Conservation (phyloP, 1,140 invertebrate genomes). For the Drosophila truncata region DNA sequence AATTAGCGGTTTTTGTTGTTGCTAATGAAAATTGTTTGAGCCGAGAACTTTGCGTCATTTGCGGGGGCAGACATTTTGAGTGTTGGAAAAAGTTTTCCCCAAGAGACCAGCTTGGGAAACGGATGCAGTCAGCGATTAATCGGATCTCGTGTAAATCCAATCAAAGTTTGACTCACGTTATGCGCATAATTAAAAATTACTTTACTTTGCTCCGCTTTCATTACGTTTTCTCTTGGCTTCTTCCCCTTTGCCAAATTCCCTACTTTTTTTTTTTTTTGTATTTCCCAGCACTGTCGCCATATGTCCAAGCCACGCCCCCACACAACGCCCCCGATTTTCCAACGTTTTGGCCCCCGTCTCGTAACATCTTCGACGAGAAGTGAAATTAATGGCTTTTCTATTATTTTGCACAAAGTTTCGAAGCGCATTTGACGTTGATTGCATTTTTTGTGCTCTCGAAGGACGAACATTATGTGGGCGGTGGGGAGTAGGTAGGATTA, state of each 20-base stretch:
- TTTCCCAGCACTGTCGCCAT: slow-evolving; percentile 34
- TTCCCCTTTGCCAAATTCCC: not conserved
- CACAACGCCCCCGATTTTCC: slow-evolving; percentile 2
- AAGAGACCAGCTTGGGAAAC: slow-evolving; percentile 21
- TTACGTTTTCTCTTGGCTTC: not conserved
- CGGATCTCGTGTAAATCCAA: slow-evolving; percentile 64
- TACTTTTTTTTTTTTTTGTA: not conserved
- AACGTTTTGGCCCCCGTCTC: slow-evolving; percentile 22
- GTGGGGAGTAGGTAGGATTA: not conserved
- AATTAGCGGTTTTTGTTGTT: slow-evolving; percentile 78
- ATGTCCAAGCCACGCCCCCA: slow-evolving; percentile 41
- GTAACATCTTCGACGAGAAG: slow-evolving; percentile 77
- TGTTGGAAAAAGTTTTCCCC: slow-evolving; percentile 21
- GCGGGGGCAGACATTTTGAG: slow-evolving; percentile 17
- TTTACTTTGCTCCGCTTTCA: slow-evolving; percentile 37
- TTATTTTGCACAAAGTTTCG: slow-evolving; percentile 82
- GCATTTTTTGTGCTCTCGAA: slow-evolving; percentile 72
- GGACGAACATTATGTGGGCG: slow-evolving; percentile 31
- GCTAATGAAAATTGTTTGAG: slow-evolving; percentile 77
- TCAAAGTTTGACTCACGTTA: slow-evolving; percentile 68
- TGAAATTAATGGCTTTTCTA: slow-evolving; percentile 84
- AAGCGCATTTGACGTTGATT: slow-evolving; percentile 83
- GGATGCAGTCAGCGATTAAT: slow-evolving; percentile 62
- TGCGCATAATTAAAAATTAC: slow-evolving; percentile 82
- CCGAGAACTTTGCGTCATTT: slow-evolving; percentile 68